Percentiles rank a stretch among this genome's conserved stretches.
Conservation (phyloP, 2,888 invertebrate genomes). For the Troides oblongomaculatus region DNA sequence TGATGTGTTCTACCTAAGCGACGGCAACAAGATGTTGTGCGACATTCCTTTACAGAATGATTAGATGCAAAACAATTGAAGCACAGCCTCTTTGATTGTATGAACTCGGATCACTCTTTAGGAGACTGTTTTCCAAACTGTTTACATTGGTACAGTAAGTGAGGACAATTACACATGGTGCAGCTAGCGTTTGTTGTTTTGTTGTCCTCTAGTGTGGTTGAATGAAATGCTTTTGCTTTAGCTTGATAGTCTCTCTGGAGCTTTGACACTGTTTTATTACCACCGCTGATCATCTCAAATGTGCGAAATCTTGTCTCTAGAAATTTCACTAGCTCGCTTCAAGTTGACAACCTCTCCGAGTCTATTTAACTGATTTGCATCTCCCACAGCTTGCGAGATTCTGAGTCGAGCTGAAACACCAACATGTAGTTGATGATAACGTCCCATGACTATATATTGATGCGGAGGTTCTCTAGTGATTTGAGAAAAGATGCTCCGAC, state of each 20-base stretch:
- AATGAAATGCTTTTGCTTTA: constrained; percentile 2
- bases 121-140: neutral
- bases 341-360: neutral
- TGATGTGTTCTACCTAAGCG: constrained; percentile 3
- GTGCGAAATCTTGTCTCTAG: constrained; percentile 1
- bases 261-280: neutral
- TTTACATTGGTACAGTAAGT: neutral
- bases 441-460: neutral
- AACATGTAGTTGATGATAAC: neutral
- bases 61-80: constrained; percentile 1
- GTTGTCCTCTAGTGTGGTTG: neutral
- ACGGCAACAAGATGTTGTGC: neutral
- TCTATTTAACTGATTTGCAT: neutral
- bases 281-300: neutral
- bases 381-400: constrained; percentile 3
- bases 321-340: neutral
- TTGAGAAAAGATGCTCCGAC: neutral
- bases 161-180: neutral
- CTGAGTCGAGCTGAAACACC: neutral
- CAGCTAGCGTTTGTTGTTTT: neutral
- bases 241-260: neutral
- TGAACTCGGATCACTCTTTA: neutral
- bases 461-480: neutral
- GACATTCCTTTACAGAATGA: neutral
- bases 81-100: constrained; percentile 1